Evolutionary conservation across 2,888 invertebrate species (phyloP).

Genomic region (Watsonalla binaria): DNA sequence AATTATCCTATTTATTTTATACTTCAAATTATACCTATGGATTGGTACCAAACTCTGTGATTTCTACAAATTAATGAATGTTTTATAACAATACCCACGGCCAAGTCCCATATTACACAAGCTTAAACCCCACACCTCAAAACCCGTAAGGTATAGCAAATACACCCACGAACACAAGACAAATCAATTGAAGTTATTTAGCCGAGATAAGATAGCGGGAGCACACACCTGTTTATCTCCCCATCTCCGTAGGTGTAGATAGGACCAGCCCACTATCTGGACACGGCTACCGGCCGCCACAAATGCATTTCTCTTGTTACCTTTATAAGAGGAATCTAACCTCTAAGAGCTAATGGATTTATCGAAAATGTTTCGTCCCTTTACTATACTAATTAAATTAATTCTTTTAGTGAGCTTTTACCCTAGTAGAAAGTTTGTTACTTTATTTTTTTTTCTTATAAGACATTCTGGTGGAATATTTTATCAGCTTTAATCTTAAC

Average conservation of each 20-base stretch:
- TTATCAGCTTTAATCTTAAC: too few relatives aligned
- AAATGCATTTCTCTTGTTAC: slow-evolving; percentile 74
- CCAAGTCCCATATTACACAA: too few relatives aligned
- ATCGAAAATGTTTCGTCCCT: slow-evolving; percentile 3
- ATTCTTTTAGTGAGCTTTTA: slow-evolving; percentile 18
- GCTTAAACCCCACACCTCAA: background rate
- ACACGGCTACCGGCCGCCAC: slow-evolving; percentile 50
- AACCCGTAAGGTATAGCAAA: background rate
- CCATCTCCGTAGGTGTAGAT: slow-evolving; percentile 53
- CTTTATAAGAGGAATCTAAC: slow-evolving; percentile 51
- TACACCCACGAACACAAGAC: background rate
- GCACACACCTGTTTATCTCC: slow-evolving; percentile 60
- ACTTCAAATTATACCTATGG: background rate
- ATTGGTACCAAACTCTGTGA: background rate
- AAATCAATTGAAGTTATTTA: slow-evolving; percentile 4
- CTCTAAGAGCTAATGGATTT: slow-evolving; percentile 18
- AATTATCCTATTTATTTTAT: background rate
- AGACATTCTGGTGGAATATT: background rate
- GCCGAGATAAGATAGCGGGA: slow-evolving; percentile 6
- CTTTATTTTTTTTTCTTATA: slow-evolving; percentile 2
- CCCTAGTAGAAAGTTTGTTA: slow-evolving; percentile 12
- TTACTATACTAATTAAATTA: background rate
- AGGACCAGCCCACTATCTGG: slow-evolving; percentile 49
- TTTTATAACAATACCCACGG: too few relatives aligned
- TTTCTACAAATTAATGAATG: too few relatives aligned